phyloP scores from a whole-genome alignment of 1,140 invertebrate species.

The Magallana ariakensis region DNA sequence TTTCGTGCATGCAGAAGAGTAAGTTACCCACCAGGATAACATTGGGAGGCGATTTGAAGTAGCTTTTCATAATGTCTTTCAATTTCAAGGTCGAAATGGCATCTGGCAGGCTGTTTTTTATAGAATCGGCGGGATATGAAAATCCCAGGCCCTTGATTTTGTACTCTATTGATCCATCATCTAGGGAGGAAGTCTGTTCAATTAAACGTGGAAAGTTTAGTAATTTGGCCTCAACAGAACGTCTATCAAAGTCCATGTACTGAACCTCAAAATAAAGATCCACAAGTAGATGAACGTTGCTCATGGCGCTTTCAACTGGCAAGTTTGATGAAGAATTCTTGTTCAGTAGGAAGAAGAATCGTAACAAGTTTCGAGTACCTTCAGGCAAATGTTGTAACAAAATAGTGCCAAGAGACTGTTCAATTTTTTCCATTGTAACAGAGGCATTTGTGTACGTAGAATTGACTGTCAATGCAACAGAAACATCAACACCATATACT shows the following conservation, averaged over 20 bases:
- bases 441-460: neutral
- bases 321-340: neutral
- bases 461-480: neutral
- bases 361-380: neutral
- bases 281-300: neutral
- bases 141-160: neutral
- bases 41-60: neutral
- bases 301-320: neutral
- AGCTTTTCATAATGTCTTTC: neutral
- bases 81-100: neutral
- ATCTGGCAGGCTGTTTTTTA: neutral
- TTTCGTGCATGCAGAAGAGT: neutral
- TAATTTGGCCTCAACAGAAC: neutral
- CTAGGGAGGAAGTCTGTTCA: neutral
- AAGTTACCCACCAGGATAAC: neutral
- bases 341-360: neutral
- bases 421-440: neutral
- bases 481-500: neutral
- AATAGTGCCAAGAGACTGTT: neutral
- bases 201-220: neutral
- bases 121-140: neutral
- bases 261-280: slow-evolving; percentile 8
- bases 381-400: neutral
- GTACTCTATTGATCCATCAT: neutral
- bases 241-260: neutral